These are phyloP conservation scores for Ictidomys tridecemlineatus DNA, from an alignment of 2,113 vertebrate species.

Conservation along the genomic window DNA sequence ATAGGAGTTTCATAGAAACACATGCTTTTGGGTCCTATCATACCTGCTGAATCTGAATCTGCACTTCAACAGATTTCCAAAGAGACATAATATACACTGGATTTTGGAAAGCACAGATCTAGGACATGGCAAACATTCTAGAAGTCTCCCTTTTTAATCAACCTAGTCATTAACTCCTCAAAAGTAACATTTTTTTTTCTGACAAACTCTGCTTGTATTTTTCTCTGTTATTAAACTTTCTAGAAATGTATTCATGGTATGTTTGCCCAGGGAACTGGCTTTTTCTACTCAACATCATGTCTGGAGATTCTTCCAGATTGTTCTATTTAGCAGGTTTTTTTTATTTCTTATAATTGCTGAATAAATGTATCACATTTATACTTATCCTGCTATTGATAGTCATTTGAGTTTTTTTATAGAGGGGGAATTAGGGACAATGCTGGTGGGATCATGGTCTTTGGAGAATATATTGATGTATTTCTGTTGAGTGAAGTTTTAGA, in stretches of 20 bases:
- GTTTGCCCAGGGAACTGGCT: neutral
- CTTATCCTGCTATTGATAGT: neutral
- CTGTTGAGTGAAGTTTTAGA: neutral
- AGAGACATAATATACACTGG: neutral
- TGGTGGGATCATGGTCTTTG: neutral
- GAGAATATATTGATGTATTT: neutral
- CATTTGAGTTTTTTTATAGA: neutral
- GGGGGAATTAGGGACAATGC: neutral
- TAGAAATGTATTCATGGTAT: neutral
- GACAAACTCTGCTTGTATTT: neutral
- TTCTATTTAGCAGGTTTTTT: neutral
- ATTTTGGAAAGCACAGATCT: neutral
- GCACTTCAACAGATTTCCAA: neutral
- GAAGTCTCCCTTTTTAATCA: neutral
- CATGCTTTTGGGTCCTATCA: neutral
- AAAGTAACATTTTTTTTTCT: neutral
- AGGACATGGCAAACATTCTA: neutral
- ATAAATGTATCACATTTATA: neutral
- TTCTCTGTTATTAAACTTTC: neutral
- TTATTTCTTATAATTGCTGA: neutral
- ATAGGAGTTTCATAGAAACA: neutral
- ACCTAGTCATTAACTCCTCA: neutral
- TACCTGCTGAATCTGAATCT: neutral
- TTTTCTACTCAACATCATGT: neutral
- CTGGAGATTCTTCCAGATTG: neutral